A percentile compares a stretch with the other conserved stretches of the same genome.
These are phyloP conservation scores for Pelmatolapia mariae DNA, from an alignment of 2,113 vertebrate genomes.

Conservation along the genomic window DNA sequence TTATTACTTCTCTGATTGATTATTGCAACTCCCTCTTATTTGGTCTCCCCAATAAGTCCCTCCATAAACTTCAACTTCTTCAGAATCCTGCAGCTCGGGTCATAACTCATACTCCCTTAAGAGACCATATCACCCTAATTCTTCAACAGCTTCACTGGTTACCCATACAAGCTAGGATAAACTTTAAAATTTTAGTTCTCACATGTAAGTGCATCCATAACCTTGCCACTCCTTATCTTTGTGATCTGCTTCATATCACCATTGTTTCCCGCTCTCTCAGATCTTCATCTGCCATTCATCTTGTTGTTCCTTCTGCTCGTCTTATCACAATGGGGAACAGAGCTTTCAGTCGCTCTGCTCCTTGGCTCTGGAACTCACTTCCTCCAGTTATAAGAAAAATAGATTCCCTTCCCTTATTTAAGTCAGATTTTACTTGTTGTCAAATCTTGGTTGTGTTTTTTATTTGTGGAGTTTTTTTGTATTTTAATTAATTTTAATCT, in stretches of 20 bases:
- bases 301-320: background rate
- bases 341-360: background rate
- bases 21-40: no score
- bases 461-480: no score
- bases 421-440: no score
- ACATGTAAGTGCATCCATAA: background rate
- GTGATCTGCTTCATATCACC: background rate
- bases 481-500: no score
- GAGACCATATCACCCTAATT: background rate
- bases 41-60: no score
- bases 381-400: no score
- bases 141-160: background rate
- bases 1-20: background rate
- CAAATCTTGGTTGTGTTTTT: no score
- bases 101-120: background rate
- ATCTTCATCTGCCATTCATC: background rate
- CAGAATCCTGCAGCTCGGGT: no score
- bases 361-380: no score
- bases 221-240: fast-evolving
- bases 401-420: no score
- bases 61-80: no score
- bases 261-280: background rate
- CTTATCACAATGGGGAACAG: fast-evolving
- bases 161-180: background rate
- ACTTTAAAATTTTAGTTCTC: fast-evolving